A percentile compares a stretch with the other conserved stretches of the same genome.
Evolutionary conservation across 2,113 vertebrate genomes (phyloP).

Genomic region (Climacteris rufus): DNA sequence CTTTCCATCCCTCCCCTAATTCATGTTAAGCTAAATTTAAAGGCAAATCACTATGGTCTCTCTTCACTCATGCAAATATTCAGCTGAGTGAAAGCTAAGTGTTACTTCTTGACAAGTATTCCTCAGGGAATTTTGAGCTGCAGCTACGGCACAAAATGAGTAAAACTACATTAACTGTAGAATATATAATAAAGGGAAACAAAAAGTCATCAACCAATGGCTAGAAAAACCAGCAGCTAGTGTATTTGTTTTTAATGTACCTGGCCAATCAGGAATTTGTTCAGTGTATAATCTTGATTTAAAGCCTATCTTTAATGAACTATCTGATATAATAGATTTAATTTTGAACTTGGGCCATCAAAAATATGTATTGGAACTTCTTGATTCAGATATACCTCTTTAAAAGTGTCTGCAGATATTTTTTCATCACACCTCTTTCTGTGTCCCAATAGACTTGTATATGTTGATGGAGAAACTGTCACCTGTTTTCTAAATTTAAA

Average conservation of each 20-base stretch:
- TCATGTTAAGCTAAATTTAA: neutral
- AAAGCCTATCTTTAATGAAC: neutral
- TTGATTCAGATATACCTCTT: neutral
- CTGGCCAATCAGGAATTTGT: neutral
- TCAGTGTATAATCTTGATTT: neutral
- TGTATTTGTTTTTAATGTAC: neutral
- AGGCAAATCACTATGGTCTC: neutral
- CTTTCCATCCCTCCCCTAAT: neutral
- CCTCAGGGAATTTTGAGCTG: neutral
- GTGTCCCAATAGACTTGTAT: neutral
- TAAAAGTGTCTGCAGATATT: neutral
- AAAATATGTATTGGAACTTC: neutral
- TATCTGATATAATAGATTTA: neutral
- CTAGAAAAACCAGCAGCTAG: rapidly evolving
- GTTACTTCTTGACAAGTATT: neutral
- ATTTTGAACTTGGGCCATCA: neutral
- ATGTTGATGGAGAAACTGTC: neutral
- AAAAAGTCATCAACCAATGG: neutral
- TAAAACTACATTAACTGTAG: neutral
- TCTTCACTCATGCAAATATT: neutral
- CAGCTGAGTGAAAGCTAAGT: neutral
- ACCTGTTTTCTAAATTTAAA: neutral
- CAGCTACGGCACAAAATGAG: neutral
- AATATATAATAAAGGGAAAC: neutral
- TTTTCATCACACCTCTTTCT: neutral